phyloP scores from a whole-genome alignment of 2,113 vertebrate genomes.

The Sturnira hondurensis region DNA sequence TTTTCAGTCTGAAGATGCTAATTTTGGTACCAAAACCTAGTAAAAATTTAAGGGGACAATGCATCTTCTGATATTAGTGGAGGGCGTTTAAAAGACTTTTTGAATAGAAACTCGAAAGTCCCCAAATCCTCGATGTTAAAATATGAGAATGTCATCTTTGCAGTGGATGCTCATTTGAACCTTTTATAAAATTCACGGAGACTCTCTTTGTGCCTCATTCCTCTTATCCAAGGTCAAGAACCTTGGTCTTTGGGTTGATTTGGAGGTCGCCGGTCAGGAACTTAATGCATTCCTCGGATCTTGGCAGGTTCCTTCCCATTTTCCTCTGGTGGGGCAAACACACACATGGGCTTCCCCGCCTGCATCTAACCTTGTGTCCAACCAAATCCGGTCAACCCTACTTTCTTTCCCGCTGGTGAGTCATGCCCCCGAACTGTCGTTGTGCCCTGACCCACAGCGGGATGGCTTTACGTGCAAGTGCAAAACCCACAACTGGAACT shows the following conservation, averaged over 20 bases:
- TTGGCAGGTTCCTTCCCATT: not conserved
- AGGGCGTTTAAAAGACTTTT: not conserved
- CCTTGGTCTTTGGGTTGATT: not conserved
- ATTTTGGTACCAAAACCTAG: not conserved
- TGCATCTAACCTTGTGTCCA: not conserved
- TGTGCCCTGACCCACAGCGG: not conserved
- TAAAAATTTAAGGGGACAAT: not conserved
- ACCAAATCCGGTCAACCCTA: not conserved
- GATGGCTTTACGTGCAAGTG: not conserved
- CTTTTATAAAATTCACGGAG: not conserved
- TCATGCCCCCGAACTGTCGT: not conserved
- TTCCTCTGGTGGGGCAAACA: not conserved
- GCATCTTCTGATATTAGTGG: not conserved
- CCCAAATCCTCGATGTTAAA: not conserved
- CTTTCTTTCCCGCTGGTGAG: not conserved
- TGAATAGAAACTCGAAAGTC: not conserved
- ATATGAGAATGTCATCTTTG: not conserved
- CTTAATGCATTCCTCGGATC: not conserved
- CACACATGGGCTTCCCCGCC: not conserved
- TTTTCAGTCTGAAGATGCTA: not conserved
- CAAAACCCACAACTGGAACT: not conserved
- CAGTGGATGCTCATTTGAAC: not conserved
- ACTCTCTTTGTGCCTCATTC: not conserved
- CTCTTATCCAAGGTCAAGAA: not conserved
- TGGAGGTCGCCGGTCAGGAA: not conserved